phyloP scores from a whole-genome alignment of 2,888 invertebrate genomes.

The Drosophila quinaria region DNA sequence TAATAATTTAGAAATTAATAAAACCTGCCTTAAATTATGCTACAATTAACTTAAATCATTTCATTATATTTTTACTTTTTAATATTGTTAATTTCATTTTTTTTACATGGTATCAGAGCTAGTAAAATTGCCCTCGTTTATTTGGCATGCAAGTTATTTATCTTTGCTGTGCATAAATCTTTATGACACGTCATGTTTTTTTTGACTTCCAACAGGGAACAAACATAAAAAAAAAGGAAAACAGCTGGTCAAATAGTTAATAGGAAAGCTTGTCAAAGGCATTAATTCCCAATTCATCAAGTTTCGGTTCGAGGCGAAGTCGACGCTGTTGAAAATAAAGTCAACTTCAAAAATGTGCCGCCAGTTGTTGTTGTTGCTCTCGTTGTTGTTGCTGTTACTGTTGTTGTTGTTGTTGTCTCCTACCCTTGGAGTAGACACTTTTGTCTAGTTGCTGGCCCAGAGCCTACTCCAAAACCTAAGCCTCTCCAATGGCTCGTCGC shows the following conservation, averaged over 20 bases:
- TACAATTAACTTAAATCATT: not conserved
- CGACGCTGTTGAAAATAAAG: slow-evolving; percentile 74
- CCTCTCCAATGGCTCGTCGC: slow-evolving; percentile 76
- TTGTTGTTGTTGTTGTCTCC: slow-evolving; percentile 54
- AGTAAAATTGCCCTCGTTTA: slow-evolving; percentile 9
- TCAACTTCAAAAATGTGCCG: slow-evolving; percentile 81
- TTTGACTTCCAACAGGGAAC: slow-evolving; percentile 19
- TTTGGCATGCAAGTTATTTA: slow-evolving; percentile 42
- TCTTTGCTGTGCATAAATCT: slow-evolving; percentile 30
- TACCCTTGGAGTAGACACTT: slow-evolving; percentile 65
- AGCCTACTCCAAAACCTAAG: slow-evolving; percentile 77
- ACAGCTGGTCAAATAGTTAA: slow-evolving; percentile 45
- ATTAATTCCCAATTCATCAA: slow-evolving; percentile 86
- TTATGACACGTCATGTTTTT: slow-evolving; percentile 48
- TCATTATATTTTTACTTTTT: not conserved
- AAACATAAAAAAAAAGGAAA: not conserved
- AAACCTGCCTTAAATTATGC: not conserved
- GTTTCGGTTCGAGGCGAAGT: slow-evolving; percentile 78
- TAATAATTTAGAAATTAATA: not conserved
- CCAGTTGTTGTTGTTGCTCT: slow-evolving; percentile 45
- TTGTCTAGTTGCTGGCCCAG: slow-evolving; percentile 66
- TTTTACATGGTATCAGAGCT: not conserved
- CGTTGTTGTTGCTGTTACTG: slow-evolving; percentile 18
- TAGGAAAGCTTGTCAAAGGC: slow-evolving; percentile 83
- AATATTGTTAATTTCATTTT: not conserved